Evolutionary conservation across 2,888 invertebrate species (phyloP), one percentile per base, ranked within the genome.

Genomic region (Cataglyphis albicans): DNA sequence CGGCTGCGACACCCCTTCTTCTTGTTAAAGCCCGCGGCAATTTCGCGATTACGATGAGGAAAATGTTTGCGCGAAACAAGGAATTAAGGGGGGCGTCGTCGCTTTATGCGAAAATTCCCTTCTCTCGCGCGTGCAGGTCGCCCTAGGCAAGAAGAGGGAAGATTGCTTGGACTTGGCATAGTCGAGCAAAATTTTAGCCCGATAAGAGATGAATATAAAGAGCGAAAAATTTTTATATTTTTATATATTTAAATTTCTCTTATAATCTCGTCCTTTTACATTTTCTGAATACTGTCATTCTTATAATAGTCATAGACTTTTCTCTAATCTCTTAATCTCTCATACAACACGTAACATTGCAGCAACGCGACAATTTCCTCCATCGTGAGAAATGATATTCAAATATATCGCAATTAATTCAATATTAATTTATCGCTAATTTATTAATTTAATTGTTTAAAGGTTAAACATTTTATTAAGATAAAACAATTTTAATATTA

Each of bases 81-180:
- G 84, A 90, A 90, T 90, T 90, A 90, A 89, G 89, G 80, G 82
- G 89, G 89, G 89, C 89, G 90, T 85, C 55, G 70, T 63, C 76
- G 82, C 78, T 89, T 89, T 87, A 85, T 83, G 83, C 85, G 81
- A 85, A 89, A 88, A 86, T 64, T 89, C 86, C 86, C 83, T 83
- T 52, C 61, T 35, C 32, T 44, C 12, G 64, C 72, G 81, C 70
- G 81, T 67, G 85, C 63, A 76, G 68, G 73, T 78, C 73, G 90
- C 90, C 89, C 29, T 70, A 48, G 78, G 82, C 70, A 74, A 72
- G 70, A 63, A 64, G 38, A 65, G 25, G 25, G 75, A 59, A 76
- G 84, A 84, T 82, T 74, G 82, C 64, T 72, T 68, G 10, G 68
- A 74, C 59, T 78, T 44, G 52, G 18, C 44, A 15, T 10, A 41